Percentiles rank a stretch among this genome's conserved stretches.
Conservation (phyloP, 2,797 vertebrate species). For the Siniperca undulata region DNA sequence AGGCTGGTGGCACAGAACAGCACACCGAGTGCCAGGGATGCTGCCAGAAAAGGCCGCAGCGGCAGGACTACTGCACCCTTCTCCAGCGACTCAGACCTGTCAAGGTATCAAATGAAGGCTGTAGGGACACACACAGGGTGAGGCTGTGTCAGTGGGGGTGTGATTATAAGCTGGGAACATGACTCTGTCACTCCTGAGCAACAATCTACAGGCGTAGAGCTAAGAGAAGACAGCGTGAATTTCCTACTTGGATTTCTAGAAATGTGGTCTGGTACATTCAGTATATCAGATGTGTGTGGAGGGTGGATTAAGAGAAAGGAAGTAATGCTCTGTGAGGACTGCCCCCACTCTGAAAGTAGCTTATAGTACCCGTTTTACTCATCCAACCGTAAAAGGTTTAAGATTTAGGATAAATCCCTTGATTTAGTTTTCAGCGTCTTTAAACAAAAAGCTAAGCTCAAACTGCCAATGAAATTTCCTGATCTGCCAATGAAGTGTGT, state of each 20-base stretch:
- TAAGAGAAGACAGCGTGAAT: neutral
- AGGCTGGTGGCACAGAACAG: neutral
- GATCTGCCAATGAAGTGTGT: slow-evolving; percentile 1
- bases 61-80: neutral
- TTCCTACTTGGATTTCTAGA: neutral
- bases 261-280: neutral
- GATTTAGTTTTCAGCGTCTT: slow-evolving; percentile 15
- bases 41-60: neutral
- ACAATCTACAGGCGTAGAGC: neutral
- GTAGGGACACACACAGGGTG: neutral
- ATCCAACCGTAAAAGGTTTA: neutral
- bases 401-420: neutral
- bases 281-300: neutral
- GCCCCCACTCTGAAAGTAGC: neutral
- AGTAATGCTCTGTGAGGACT: neutral
- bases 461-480: neutral
- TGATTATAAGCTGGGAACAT: neutral
- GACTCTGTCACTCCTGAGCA: neutral
- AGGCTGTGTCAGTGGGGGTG: neutral
- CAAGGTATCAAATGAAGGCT: neutral
- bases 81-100: neutral
- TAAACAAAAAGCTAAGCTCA: neutral
- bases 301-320: slow-evolving; percentile 1
- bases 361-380: slow-evolving; percentile 9
- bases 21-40: neutral